Conservation (phyloP, 2,888 invertebrate species). For the Andrena bucephala region DNA sequence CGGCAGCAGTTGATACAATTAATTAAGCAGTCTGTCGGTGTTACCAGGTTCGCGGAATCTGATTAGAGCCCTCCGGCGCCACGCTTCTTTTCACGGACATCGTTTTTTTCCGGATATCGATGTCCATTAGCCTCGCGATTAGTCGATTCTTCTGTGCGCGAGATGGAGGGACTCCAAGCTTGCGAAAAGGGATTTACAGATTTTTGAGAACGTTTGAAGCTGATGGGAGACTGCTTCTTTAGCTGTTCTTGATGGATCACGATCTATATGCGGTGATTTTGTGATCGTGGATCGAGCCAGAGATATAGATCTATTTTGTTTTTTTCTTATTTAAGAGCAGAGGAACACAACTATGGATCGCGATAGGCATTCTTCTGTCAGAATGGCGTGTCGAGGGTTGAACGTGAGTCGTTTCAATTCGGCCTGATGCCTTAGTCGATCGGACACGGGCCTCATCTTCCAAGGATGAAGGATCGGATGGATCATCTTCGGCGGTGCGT, state of each 20-base stretch:
- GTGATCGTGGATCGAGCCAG: too few species aligned
- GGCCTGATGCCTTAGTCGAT: conserved; percentile 70
- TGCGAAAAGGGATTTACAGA: not conserved
- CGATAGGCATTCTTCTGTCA: conserved; percentile 41
- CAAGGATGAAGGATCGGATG: conserved; percentile 61
- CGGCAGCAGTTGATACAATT: conserved; percentile 82
- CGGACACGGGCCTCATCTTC: conserved; percentile 72
- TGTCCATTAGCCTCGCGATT: conserved; percentile 64
- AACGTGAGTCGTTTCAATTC: conserved; percentile 67
- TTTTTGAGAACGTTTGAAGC: not conserved
- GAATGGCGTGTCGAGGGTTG: conserved; percentile 28
- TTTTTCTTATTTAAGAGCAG: too few species aligned
- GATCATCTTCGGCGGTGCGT: conserved; percentile 69
- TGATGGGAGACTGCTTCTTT: not conserved
- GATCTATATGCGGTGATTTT: too few species aligned
- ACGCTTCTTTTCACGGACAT: conserved; percentile 46
- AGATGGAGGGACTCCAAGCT: not conserved
- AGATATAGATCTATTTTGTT: too few species aligned
- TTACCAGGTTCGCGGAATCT: conserved; percentile 66
- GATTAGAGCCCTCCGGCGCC: conserved; percentile 64
- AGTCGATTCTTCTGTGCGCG: conserved; percentile 1
- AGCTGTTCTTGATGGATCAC: not conserved
- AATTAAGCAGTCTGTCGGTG: conserved; percentile 76
- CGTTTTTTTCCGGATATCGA: conserved; percentile 77
- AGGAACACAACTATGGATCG: not conserved